Evolutionary conservation across 2,113 vertebrate genomes (phyloP).

Genomic region (Pedetes capensis): DNA sequence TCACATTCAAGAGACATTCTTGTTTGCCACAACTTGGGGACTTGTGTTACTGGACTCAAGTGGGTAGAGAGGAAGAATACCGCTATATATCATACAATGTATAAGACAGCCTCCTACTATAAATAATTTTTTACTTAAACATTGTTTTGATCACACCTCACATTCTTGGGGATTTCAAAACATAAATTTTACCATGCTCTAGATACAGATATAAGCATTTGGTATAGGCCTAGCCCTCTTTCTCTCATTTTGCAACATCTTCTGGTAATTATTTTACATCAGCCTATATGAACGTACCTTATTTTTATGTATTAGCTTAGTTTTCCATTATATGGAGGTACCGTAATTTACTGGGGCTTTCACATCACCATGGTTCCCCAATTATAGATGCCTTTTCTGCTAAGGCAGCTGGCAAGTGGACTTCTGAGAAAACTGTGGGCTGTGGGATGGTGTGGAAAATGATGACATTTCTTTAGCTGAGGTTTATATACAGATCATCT

Average conservation of each 20-base stretch:
- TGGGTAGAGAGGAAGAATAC: background rate
- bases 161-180: background rate
- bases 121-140: too few relatives aligned
- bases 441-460: background rate
- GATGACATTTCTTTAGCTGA: background rate
- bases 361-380: background rate
- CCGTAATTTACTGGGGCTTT: background rate
- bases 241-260: background rate
- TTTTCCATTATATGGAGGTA: background rate
- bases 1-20: background rate
- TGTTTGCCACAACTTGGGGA: background rate
- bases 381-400: background rate
- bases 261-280: background rate
- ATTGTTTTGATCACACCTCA: too few relatives aligned
- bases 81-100: background rate
- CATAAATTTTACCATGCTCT: background rate
- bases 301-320: background rate
- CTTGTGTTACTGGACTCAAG: background rate
- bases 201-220: background rate
- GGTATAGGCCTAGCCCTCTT: background rate
- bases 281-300: background rate
- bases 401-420: background rate
- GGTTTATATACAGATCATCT: background rate
- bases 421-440: background rate
- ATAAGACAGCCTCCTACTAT: background rate